Evolutionary conservation across 2,888 invertebrate genomes (phyloP), one percentile per base, ranked within the genome.

Genomic region (Drosophila demipolita): DNA sequence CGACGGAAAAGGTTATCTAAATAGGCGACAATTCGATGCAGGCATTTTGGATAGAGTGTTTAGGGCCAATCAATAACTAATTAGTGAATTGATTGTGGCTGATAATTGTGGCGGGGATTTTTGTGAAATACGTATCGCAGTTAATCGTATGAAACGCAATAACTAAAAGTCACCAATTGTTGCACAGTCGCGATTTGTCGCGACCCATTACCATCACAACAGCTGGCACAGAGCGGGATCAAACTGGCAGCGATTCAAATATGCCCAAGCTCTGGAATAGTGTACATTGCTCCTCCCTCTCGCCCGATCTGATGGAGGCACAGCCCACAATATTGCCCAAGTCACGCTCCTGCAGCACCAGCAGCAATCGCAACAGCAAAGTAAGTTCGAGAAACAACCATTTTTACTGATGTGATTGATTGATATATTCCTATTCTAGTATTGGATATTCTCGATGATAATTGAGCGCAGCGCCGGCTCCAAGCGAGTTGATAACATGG

Each of bases 381-480:
- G 92, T 91, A 50, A 82, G 80, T 81, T 15, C 0, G 9, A 9
- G 3, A 3, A 3, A 20, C 17, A 29, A 20, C n/a, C 40, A 15
- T 8, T 15, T 20, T 9, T 1, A 38, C 7, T 23, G 2, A 26
- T 4, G 23, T 23, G 23, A 23, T 23, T 23, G n/a, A 15, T n/a
- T 36, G 15, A 7, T 15, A n/a, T 50, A 36, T 8, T 23, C 9
- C 45, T 2, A 50, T 71, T 55, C 45, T 70, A 92, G 92, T 90
- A 91, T 78, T 92, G 91, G 91, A 89, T 92, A 90, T 82, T 92
- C 75, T 92, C 92, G 32, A 91, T 92, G 92, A 90, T 92, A 80
- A 92, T 92, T 75, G 92, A 92, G 73, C 91, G 91, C 26, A 87
- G 85, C 23, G 74, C 65, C 0, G 86, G 87, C 67, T 88, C 91